Conservation (phyloP, 1,140 invertebrate genomes). For the Probaryconus sp. region DNA sequence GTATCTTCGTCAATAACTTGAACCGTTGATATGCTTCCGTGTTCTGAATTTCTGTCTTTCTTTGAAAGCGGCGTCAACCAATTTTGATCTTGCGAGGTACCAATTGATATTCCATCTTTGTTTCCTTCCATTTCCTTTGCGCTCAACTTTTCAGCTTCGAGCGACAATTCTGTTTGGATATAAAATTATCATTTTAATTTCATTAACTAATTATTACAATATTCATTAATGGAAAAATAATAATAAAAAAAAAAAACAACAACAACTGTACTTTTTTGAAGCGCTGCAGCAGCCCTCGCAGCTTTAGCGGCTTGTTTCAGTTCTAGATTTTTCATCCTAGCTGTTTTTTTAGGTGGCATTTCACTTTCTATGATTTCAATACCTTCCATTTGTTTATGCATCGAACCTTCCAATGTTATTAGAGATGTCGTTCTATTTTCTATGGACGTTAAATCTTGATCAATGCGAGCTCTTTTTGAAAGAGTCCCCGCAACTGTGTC, state of each 20-base stretch:
- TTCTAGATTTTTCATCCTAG: background rate
- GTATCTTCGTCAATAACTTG: slow-evolving; percentile 91
- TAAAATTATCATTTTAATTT: too few relatives aligned
- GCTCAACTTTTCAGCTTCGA: slow-evolving; percentile 4
- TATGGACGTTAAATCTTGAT: slow-evolving; percentile 69
- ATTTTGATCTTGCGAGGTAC: slow-evolving; percentile 65
- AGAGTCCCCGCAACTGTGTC: slow-evolving; percentile 54
- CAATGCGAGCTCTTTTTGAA: slow-evolving; percentile 66
- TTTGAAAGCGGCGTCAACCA: slow-evolving; percentile 73
- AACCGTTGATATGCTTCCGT: slow-evolving; percentile 74
- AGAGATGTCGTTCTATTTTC: slow-evolving; percentile 70
- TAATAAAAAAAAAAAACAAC: slow-evolving; percentile 2
- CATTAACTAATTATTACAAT: too few relatives aligned
- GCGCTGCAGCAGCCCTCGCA: slow-evolving; percentile 26
- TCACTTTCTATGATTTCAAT: slow-evolving; percentile 58
- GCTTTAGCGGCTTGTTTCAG: slow-evolving; percentile 4
- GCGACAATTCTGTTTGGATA: too few relatives aligned
- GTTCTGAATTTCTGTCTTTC: slow-evolving; percentile 55
- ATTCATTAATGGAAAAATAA: slow-evolving; percentile 3
- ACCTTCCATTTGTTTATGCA: slow-evolving; percentile 32
- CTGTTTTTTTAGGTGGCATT: slow-evolving; percentile 26
- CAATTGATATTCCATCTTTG: slow-evolving; percentile 47
- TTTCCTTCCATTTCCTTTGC: slow-evolving; percentile 41
- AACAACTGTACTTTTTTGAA: slow-evolving; percentile 39
- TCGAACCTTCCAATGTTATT: slow-evolving; percentile 65